phyloP scores from a whole-genome alignment of 2,888 invertebrate genomes.

The Sminthurinus aureus region DNA sequence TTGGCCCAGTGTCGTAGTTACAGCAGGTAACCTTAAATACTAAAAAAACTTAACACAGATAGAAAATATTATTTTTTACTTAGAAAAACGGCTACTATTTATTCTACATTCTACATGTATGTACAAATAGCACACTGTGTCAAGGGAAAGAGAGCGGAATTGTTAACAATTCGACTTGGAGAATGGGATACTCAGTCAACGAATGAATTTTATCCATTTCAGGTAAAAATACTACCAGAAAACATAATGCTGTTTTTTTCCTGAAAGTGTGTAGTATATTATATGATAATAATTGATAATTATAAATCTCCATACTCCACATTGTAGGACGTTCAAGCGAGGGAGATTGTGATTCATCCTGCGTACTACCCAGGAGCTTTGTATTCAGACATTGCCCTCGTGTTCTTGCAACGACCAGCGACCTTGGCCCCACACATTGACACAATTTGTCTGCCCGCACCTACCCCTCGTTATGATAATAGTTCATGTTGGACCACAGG shows the following conservation, averaged over 20 bases:
- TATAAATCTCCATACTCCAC: too few relatives aligned
- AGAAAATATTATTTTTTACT: neutral
- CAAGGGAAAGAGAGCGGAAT: constrained; percentile 53
- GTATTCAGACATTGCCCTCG: constrained; percentile 77
- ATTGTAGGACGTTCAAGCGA: constrained; percentile 52
- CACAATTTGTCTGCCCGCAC: constrained; percentile 70
- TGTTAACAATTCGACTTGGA: constrained; percentile 73
- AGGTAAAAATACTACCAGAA: constrained; percentile 65
- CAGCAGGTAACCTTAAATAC: constrained; percentile 60
- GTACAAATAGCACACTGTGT: constrained; percentile 6
- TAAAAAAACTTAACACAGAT: neutral
- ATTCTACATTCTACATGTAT: neutral
- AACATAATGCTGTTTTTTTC: neutral
- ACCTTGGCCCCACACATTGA: constrained; percentile 74
- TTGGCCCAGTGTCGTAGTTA: constrained; percentile 60
- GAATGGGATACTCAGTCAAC: constrained; percentile 84
- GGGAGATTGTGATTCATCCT: constrained; percentile 66
- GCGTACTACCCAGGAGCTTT: constrained; percentile 73
- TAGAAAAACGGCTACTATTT: too few relatives aligned
- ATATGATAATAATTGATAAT: too few relatives aligned
- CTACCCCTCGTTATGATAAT: constrained; percentile 65
- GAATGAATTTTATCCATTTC: constrained; percentile 74
- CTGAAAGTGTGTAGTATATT: too few relatives aligned
- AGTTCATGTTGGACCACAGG: constrained; percentile 75
- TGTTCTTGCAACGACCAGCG: constrained; percentile 72